Base-by-base conservation (phyloP, 2,888 invertebrate genomes). In the Andrena flavipes region DNA sequence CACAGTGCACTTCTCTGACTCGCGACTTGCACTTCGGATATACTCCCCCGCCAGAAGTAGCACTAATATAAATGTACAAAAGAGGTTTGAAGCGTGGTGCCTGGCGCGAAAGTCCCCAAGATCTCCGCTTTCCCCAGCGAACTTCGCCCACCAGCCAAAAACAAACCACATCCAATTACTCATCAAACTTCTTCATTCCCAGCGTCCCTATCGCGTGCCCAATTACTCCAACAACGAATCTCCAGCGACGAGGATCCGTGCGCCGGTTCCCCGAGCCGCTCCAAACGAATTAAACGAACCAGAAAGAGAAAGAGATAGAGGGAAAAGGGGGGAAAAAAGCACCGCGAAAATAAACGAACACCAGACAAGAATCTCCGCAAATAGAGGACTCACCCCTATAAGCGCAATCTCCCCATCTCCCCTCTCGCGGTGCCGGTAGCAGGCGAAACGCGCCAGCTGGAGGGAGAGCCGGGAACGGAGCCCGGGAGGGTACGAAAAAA, bases 331-430 rank as follows among this genome's bases (percentile, higher is more conserved):
- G 54, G 7, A 42, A 48, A 60, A 59, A 20, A 60, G 59, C 23
- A 68, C 23, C 54, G 54, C 71, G 62, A 65, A 64, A 72, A 64
- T 62, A 76, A 33, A 64, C 59, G 42, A 76, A 70, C 80, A 68
- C 33, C 51, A 76, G 62, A 71, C 74, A 71, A 80, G 78, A 80
- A 73, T 82, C 70, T 73, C 35, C 62, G 62, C 48, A 75, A 81
- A 81, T 80, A 63, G 63, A 80, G 56, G 68, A 80, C n/a, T 71
- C 82, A 80, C 80, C 82, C 76, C 82, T 80, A 70, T 74, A 82
- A 80, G 80, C 63, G 56, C 80, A 80, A 82, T 82, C 82, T 80
- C 56, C 68, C 59, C 75, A 80, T 75, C 82, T 74, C 59, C 75
- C 29, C 65, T 71, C 72, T 72, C 72, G 72, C 72, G 23, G 20